A percentile compares a stretch with the other conserved stretches of the same genome.
phyloP scores from a whole-genome alignment of 2,113 vertebrate species.

The Proterorhinus semilunaris region DNA sequence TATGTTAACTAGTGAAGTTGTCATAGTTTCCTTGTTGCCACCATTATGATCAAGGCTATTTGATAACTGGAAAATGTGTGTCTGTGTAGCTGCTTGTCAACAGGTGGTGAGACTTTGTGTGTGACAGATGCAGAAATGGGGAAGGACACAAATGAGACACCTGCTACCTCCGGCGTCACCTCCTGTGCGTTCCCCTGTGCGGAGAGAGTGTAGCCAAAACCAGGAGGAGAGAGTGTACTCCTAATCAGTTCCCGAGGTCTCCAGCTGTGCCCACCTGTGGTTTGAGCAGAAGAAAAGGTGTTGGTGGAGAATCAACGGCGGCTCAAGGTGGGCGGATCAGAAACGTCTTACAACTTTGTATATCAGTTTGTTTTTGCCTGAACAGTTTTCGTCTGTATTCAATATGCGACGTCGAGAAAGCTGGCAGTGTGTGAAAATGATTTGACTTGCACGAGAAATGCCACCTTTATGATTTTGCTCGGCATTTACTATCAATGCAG shows the following conservation, averaged over 20 bases:
- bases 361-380: neutral
- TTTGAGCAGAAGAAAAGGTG: neutral
- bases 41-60: too few species aligned
- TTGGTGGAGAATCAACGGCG: neutral
- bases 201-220: neutral
- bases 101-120: constrained; percentile 5
- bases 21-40: too few species aligned
- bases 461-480: too few species aligned
- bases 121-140: neutral
- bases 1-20: too few species aligned
- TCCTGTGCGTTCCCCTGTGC: neutral
- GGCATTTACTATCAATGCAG: too few species aligned
- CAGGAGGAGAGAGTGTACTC: neutral
- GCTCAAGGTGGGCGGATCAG: neutral
- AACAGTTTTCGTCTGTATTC: neutral
- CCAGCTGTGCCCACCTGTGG: constrained; percentile 10
- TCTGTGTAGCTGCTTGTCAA: neutral
- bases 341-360: neutral
- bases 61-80: too few species aligned
- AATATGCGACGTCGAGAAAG: neutral
- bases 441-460: too few species aligned
- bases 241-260: constrained; percentile 3
- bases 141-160: constrained; percentile 5
- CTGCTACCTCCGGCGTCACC: neutral
- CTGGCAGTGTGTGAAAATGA: too few species aligned